A percentile compares a stretch with the other conserved stretches of the same genome.
Conservation (phyloP, 2,113 vertebrate species). For the Cheirogaleus medius region DNA sequence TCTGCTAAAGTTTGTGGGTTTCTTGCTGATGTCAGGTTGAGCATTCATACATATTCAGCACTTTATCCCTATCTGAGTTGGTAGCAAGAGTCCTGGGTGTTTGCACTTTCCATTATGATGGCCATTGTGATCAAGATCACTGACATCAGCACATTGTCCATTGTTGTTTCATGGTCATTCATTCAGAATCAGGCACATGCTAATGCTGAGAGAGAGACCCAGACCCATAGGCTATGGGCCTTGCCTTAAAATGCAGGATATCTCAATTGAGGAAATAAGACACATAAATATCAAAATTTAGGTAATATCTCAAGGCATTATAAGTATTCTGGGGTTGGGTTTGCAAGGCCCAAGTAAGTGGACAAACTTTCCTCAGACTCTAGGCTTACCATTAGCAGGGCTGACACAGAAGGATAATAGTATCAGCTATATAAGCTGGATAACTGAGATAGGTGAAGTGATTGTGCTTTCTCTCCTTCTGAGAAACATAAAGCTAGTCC, state of each 20-base stretch:
- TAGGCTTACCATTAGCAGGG: not conserved
- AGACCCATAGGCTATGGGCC: not conserved
- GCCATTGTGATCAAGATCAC: conserved; percentile 39
- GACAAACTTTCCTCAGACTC: not conserved
- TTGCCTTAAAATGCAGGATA: not conserved
- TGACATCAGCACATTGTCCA: conserved; percentile 38
- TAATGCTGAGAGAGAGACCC: not conserved
- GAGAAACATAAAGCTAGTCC: not conserved
- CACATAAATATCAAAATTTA: not conserved
- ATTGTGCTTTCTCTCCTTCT: not conserved
- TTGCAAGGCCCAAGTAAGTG: not conserved
- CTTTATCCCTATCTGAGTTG: conserved; percentile 48
- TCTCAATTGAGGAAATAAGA: not conserved
- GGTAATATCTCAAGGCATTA: not conserved
- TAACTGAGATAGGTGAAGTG: not conserved
- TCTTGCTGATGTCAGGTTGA: conserved; percentile 68
- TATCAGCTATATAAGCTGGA: not conserved
- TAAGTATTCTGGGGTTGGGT: not conserved
- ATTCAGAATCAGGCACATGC: not conserved
- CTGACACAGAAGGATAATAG: not conserved
- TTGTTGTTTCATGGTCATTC: not conserved
- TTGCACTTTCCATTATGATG: conserved; percentile 56
- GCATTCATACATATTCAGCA: conserved; percentile 64
- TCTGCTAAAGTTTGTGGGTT: conserved; percentile 63
- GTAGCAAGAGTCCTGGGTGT: not conserved